A percentile compares a stretch with the other conserved stretches of the same genome.
Evolutionary conservation across 2,888 invertebrate species (phyloP).

Genomic region (Drosophila lutescens): DNA sequence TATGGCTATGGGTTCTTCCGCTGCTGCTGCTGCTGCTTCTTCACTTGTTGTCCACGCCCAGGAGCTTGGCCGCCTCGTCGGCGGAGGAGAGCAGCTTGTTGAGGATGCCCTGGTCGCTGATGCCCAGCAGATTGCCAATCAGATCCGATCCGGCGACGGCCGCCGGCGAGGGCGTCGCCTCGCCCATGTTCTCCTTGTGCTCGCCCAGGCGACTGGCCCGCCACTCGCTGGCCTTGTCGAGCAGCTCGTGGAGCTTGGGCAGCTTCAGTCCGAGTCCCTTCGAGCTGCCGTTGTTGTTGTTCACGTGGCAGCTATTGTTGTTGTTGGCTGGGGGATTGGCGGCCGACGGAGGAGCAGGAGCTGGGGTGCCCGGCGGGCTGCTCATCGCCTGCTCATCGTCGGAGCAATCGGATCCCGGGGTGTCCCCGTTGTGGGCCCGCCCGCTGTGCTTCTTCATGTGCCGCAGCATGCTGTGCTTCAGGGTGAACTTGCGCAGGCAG

Average conservation of each 20-base stretch:
- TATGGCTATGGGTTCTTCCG: slow-evolving; percentile 7
- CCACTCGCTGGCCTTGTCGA: slow-evolving; percentile 82
- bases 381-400: slow-evolving; percentile 82
- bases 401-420: slow-evolving; percentile 82
- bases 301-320: slow-evolving; percentile 46
- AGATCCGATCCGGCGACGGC: slow-evolving; percentile 86
- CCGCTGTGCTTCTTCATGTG: slow-evolving; percentile 95
- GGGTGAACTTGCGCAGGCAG: slow-evolving; percentile 93
- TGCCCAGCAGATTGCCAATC: slow-evolving; percentile 94
- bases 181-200: slow-evolving; percentile 82
- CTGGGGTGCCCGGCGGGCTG: slow-evolving; percentile 59
- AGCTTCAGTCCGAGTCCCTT: slow-evolving; percentile 63
- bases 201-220: slow-evolving; percentile 77
- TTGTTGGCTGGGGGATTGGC: slow-evolving; percentile 42
- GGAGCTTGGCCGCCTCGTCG: slow-evolving; percentile 93
- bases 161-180: slow-evolving; percentile 42
- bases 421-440: slow-evolving; percentile 85
- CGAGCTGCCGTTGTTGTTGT: slow-evolving; percentile 12
- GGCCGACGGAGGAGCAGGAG: too few relatives aligned
- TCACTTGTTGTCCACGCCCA: slow-evolving; percentile 90
- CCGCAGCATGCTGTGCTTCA: slow-evolving; percentile 97
- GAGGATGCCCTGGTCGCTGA: slow-evolving; percentile 93
- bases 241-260: slow-evolving; percentile 82
- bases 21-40: too few relatives aligned
- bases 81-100: slow-evolving; percentile 93